phyloP scores from a whole-genome alignment of 2,888 invertebrate species.

The Eupithecia subumbrata region DNA sequence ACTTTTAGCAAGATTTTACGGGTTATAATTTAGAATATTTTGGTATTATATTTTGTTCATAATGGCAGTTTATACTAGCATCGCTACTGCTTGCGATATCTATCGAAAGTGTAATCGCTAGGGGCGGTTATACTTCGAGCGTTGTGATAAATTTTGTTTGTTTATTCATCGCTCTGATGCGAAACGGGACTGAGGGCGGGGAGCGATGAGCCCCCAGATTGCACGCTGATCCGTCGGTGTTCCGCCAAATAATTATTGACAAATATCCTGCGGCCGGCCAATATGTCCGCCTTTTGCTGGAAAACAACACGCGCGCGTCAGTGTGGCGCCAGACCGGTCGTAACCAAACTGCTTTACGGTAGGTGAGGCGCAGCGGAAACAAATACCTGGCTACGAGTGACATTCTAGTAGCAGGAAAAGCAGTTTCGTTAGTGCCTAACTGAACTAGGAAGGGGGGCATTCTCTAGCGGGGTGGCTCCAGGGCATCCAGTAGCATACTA shows the following conservation, averaged over 20 bases:
- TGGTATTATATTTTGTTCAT: constrained; percentile 27
- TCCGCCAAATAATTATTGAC: constrained; percentile 85
- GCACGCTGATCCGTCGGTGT: constrained; percentile 84
- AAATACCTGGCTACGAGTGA: constrained; percentile 43
- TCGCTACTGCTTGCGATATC: constrained; percentile 22
- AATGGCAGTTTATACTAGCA: constrained; percentile 40
- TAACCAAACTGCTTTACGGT: constrained; percentile 69
- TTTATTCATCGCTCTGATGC: constrained; percentile 82
- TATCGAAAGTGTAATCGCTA: neutral
- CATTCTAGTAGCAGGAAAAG: constrained; percentile 55
- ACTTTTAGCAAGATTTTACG: constrained; percentile 45
- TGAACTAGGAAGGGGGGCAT: constrained; percentile 74
- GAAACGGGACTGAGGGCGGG: constrained; percentile 82
- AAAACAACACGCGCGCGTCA: constrained; percentile 79
- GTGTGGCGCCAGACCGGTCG: constrained; percentile 54
- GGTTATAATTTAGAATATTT: constrained; percentile 41
- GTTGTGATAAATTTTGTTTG: constrained; percentile 27
- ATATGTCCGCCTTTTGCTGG: constrained; percentile 84
- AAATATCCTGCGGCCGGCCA: constrained; percentile 84
- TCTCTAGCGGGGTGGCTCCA: constrained; percentile 79
- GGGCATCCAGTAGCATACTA: constrained; percentile 82
- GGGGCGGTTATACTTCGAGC: constrained; percentile 18
- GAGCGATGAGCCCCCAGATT: constrained; percentile 80
- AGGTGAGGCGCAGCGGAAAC: constrained; percentile 22
- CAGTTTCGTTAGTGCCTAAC: constrained; percentile 79